phyloP scores from a whole-genome alignment of 1,140 invertebrate genomes.

The Anthonomus grandis region DNA sequence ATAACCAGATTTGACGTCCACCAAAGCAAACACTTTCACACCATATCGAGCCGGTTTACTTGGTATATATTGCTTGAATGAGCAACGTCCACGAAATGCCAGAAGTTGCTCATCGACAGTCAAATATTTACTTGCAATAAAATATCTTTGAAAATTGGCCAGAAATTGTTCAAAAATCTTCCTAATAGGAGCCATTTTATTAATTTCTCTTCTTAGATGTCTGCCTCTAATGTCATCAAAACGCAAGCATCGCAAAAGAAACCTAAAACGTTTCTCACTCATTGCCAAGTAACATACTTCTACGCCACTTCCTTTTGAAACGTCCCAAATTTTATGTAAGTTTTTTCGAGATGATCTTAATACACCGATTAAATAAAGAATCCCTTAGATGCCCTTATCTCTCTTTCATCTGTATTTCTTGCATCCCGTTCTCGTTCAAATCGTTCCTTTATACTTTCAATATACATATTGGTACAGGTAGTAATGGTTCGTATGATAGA shows the following conservation, averaged over 20 bases:
- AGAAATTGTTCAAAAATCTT: conserved; percentile 46
- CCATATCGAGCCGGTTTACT: conserved; percentile 45
- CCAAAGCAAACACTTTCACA: conserved; percentile 44
- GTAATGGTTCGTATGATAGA: conserved; percentile 12
- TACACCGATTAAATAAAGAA: conserved; percentile 15
- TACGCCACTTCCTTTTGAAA: conserved; percentile 33
- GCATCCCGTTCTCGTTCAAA: conserved; percentile 12
- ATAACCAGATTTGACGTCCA: conserved; percentile 42
- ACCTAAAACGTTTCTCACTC: conserved; percentile 23
- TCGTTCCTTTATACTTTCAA: neutral
- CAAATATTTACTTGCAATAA: conserved; percentile 1
- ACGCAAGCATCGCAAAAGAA: conserved; percentile 12
- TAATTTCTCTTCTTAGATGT: conserved; percentile 22
- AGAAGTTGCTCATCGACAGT: conserved; percentile 4
- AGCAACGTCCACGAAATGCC: conserved; percentile 39
- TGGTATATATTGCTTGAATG: conserved; percentile 50
- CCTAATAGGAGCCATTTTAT: conserved; percentile 44
- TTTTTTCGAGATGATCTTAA: conserved; percentile 13
- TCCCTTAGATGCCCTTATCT: conserved; percentile 15
- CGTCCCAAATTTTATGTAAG: conserved; percentile 35
- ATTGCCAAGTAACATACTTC: conserved; percentile 25
- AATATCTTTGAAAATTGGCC: neutral
- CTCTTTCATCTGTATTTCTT: conserved; percentile 6
- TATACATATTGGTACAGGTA: conserved; percentile 10
- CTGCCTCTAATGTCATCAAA: conserved; percentile 9